These are phyloP conservation scores for Eolophus roseicapilla DNA, from an alignment of 2,113 vertebrate genomes.

Conservation along the genomic window DNA sequence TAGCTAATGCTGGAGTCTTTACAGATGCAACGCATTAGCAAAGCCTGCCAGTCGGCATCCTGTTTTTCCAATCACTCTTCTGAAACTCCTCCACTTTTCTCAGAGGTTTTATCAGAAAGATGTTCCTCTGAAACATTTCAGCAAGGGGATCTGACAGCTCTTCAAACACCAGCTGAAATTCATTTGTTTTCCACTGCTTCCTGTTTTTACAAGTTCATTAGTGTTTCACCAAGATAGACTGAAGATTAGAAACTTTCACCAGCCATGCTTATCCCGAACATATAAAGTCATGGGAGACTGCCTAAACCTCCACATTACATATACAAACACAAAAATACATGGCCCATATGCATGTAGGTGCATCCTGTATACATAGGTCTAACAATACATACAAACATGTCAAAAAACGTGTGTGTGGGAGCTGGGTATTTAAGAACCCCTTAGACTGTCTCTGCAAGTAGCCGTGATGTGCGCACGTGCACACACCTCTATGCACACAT, in stretches of 20 bases:
- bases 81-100: conserved; percentile 80
- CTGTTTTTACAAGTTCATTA: conserved; percentile 73
- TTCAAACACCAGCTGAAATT: conserved; percentile 79
- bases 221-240: conserved; percentile 57
- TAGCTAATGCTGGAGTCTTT: conserved; percentile 46
- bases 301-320: not conserved
- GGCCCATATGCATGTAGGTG: not conserved
- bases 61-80: conserved; percentile 74
- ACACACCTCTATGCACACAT: not conserved
- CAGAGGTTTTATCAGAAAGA: conserved; percentile 78
- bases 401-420: not conserved
- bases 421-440: not conserved
- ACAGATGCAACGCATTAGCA: conserved; percentile 67
- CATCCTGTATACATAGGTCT: not conserved
- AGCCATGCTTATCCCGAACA: not conserved
- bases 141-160: conserved; percentile 71
- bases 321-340: not conserved
- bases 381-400: not conserved
- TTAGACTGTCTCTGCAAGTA: rapidly evolving
- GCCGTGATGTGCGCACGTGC: rapidly evolving
- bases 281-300: not conserved
- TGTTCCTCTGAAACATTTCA: conserved; percentile 72
- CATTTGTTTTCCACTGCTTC: conserved; percentile 74
- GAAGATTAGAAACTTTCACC: conserved; percentile 54
- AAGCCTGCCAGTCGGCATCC: conserved; percentile 70